These are phyloP conservation scores for Nothocercus nigrocapillus DNA, from an alignment of 2,113 vertebrate genomes.

Conservation along the genomic window DNA sequence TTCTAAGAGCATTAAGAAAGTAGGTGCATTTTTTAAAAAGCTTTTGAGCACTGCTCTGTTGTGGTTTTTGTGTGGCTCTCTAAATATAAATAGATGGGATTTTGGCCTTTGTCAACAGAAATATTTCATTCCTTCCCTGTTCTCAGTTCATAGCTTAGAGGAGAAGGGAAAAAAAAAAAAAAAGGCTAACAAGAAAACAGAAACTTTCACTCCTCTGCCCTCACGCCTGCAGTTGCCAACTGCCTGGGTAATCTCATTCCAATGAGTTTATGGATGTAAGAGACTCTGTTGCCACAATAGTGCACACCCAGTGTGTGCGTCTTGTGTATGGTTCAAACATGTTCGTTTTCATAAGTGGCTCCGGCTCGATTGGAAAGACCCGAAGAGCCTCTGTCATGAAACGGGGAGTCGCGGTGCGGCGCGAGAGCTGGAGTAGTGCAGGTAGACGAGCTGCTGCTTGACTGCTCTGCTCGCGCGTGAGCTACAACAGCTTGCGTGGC, in stretches of 20 bases:
- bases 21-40: slow-evolving; percentile 45
- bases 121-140: slow-evolving; percentile 26
- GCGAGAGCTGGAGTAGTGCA: not conserved
- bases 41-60: slow-evolving; percentile 46
- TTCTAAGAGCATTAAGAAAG: slow-evolving; percentile 62
- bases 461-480: not conserved
- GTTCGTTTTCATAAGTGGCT: not conserved
- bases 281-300: slow-evolving; percentile 59
- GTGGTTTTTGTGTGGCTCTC: slow-evolving; percentile 47
- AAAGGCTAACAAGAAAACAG: not conserved
- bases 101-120: slow-evolving; percentile 41
- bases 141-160: not conserved
- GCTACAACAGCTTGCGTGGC: not conserved
- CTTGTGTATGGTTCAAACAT: not conserved
- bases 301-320: not conserved
- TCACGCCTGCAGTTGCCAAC: slow-evolving; percentile 9
- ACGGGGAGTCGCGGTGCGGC: not conserved
- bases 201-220: slow-evolving; percentile 26
- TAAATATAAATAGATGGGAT: slow-evolving; percentile 58
- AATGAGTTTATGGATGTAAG: not conserved
- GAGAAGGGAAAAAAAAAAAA: not conserved
- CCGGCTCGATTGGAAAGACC: not conserved
- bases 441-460: not conserved
- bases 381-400: not conserved
- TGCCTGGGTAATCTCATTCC: slow-evolving; percentile 23